These are phyloP conservation scores for Apostichopus parvimensis DNA, from an alignment of 35 echinoderm and acorn worm species.

Conservation along the genomic window DNA sequence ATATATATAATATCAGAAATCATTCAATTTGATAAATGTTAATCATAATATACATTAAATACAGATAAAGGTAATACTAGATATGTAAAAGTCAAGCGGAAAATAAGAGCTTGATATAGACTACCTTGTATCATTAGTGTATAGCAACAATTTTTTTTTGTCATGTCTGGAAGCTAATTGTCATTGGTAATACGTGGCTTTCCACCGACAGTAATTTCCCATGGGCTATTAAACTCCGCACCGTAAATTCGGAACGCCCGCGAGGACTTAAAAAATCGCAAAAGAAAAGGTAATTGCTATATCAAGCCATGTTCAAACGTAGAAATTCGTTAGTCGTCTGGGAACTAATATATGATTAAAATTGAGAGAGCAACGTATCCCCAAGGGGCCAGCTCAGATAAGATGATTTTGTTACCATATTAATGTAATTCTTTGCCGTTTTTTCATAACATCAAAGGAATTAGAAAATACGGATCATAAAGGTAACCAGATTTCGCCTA, in stretches of 20 bases:
- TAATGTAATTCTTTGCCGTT: conserved; percentile 52
- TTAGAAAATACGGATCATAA: conserved; percentile 47
- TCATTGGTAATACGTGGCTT: conserved; percentile 38
- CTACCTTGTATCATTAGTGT: conserved; percentile 50
- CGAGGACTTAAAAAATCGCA: conserved; percentile 48
- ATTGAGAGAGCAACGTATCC: conserved; percentile 31
- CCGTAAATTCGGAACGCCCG: conserved; percentile 53
- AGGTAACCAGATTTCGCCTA: conserved; percentile 46
- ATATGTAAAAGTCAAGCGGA: neutral
- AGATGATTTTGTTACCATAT: conserved; percentile 54
- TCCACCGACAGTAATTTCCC: conserved; percentile 48
- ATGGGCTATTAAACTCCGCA: conserved; percentile 54
- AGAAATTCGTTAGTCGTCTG: neutral
- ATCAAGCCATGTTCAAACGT: conserved; percentile 29
- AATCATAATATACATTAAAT: conserved; percentile 45
- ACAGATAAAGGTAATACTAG: conserved; percentile 23
- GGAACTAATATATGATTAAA: conserved; percentile 59
- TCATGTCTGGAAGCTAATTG: conserved; percentile 48
- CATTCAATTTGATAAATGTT: conserved; percentile 27
- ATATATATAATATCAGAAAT: neutral
- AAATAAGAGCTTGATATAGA: conserved; percentile 26
- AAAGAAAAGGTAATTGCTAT: conserved; percentile 52
- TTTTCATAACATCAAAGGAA: conserved; percentile 51
- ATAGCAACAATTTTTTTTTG: conserved; percentile 43
- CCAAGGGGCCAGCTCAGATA: conserved; percentile 27